A percentile compares a stretch with the other conserved stretches of the same genome.
Conservation (phyloP, 2,797 vertebrate species). For the Rhincodon typus region DNA sequence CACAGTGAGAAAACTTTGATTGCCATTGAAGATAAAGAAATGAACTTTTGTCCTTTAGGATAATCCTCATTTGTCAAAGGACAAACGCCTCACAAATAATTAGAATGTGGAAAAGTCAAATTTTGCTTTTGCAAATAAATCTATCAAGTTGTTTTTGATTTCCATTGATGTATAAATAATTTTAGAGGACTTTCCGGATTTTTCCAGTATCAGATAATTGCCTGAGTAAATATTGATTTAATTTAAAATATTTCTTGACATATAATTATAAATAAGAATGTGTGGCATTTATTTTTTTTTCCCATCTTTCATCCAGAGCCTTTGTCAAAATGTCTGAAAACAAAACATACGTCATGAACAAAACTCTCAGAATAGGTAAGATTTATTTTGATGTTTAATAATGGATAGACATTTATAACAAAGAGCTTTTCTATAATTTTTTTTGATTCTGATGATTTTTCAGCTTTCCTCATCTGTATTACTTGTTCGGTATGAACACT, state of each 20-base stretch:
- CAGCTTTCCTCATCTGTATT: background rate
- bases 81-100: background rate
- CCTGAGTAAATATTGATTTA: background rate
- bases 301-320: background rate
- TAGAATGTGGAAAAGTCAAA: background rate
- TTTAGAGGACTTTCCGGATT: background rate
- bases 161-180: background rate
- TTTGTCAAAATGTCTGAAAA: background rate
- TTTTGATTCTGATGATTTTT: background rate
- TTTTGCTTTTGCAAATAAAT: background rate
- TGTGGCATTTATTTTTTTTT: background rate
- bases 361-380: background rate
- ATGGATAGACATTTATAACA: background rate
- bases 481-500: background rate
- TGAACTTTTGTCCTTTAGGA: background rate
- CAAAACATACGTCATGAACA: background rate
- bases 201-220: background rate
- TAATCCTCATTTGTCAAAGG: background rate
- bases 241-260: background rate
- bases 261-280: background rate
- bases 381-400: background rate
- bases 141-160: background rate
- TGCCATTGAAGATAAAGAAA: background rate
- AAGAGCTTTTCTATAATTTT: background rate
- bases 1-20: background rate